phyloP scores from a whole-genome alignment of 2,888 invertebrate species.

The Agrochola lota region DNA sequence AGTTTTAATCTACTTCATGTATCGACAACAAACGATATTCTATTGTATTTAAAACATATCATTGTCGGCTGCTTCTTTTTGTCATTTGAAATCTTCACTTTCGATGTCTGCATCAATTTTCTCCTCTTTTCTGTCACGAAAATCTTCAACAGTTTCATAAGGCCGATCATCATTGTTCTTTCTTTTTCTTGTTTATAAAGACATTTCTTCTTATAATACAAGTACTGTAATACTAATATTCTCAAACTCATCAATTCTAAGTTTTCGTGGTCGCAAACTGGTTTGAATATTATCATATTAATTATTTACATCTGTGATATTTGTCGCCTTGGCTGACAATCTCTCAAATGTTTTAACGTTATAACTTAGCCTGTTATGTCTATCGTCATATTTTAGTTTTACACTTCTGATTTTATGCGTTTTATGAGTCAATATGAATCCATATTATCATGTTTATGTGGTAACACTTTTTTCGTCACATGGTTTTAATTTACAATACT shows the following conservation, averaged over 20 bases:
- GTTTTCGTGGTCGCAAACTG: conserved; percentile 40
- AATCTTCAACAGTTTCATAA: not conserved
- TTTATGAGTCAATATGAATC: conserved; percentile 28
- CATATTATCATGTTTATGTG: not conserved
- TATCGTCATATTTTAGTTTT: conserved; percentile 37
- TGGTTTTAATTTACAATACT: not conserved
- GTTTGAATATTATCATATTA: conserved; percentile 47
- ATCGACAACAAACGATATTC: not conserved
- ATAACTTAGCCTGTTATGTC: conserved; percentile 4
- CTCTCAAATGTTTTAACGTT: conserved; percentile 32
- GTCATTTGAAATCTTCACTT: not conserved
- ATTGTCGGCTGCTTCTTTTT: not conserved
- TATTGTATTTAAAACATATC: not conserved
- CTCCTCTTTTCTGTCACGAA: not conserved
- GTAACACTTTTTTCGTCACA: conserved; percentile 1
- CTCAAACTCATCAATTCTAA: conserved; percentile 14
- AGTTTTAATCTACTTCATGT: not conserved
- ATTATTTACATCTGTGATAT: conserved; percentile 23
- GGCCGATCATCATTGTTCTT: not conserved
- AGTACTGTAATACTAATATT: not conserved
- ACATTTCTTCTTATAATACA: not conserved
- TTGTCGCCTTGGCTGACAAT: conserved; percentile 30
- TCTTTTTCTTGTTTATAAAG: not conserved
- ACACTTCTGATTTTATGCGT: conserved; percentile 40
- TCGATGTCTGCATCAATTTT: too few species aligned